Conservation (phyloP, 2,797 vertebrate species). For the Acrocephalus scirpaceus region DNA sequence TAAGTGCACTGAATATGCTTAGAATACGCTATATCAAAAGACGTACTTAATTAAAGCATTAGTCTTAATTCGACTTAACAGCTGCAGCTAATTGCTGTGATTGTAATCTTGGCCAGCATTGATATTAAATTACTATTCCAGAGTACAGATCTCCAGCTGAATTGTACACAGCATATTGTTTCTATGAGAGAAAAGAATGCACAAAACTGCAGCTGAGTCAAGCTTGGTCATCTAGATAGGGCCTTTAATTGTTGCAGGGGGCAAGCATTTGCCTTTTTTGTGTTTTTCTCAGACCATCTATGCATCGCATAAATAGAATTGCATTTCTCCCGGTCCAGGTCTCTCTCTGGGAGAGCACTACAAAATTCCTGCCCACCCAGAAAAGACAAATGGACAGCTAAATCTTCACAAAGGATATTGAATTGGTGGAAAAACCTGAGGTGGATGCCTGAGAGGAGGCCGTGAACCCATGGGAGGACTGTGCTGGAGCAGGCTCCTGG, state of each 20-base stretch:
- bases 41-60: conserved; percentile 29
- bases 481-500: neutral
- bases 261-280: neutral
- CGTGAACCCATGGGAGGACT: neutral
- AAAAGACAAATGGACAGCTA: neutral
- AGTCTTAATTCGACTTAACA: conserved; percentile 40
- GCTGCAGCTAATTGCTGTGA: conserved; percentile 19
- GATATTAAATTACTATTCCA: neutral
- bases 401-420: neutral
- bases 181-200: neutral
- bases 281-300: neutral
- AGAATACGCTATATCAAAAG: neutral
- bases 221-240: neutral
- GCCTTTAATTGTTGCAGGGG: neutral
- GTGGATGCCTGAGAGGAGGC: neutral
- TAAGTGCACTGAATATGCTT: neutral
- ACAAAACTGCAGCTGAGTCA: neutral
- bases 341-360: neutral
- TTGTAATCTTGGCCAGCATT: neutral
- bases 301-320: neutral
- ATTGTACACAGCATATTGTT: neutral
- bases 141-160: neutral
- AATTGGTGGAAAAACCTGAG: neutral
- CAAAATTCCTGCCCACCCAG: neutral
- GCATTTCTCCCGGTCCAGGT: neutral